These are phyloP conservation scores for Riparia riparia DNA, from an alignment of 2,113 vertebrate species.

Conservation along the genomic window DNA sequence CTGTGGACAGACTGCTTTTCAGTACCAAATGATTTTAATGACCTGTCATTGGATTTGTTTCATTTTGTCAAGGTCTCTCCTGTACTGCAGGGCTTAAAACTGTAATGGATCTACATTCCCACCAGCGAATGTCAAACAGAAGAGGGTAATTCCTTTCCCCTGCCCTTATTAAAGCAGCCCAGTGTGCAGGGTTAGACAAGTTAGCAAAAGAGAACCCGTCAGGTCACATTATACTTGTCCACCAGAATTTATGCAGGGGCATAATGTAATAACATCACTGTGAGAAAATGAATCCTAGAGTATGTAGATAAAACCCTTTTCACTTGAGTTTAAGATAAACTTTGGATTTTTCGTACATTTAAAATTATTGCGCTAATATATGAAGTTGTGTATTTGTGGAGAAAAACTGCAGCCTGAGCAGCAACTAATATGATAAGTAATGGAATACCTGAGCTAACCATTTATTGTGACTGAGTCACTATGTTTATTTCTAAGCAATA, in stretches of 20 bases:
- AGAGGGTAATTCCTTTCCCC: not conserved
- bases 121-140: not conserved
- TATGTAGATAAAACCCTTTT: not conserved
- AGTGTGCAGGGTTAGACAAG: not conserved
- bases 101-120: not conserved
- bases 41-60: not conserved
- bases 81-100: not conserved
- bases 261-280: not conserved
- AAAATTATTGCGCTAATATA: not conserved
- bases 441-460: not conserved
- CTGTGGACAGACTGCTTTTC: not conserved
- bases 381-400: not conserved
- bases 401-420: not conserved
- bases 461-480: not conserved
- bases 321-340: not conserved
- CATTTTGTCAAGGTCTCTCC: not conserved
- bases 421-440: not conserved
- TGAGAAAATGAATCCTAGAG: not conserved
- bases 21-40: not conserved
- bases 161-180: not conserved
- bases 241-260: not conserved
- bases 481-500: not conserved
- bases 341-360: not conserved
- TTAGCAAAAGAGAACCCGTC: not conserved
- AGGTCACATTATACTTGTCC: accelerated